Evolutionary conservation across 2,797 vertebrate genomes (phyloP), one percentile per base, ranked within the genome.

Genomic region (Spea hammondii): DNA sequence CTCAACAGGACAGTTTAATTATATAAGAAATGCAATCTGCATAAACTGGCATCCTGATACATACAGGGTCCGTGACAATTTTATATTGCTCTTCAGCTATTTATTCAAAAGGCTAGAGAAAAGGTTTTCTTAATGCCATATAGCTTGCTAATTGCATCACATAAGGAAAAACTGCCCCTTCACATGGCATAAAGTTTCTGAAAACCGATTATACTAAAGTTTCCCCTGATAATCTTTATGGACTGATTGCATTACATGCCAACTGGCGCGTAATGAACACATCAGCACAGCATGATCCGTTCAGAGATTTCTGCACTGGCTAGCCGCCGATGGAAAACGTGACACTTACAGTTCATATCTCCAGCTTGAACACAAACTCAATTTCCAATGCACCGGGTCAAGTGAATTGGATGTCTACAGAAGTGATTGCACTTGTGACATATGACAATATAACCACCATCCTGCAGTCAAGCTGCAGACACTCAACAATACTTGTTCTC

Each of bases 261-360:
- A 32, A 32, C 59, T 9, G 32, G 8, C 4, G 32, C 59, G 17
- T 4, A 51, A 69, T 32, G 65, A 51, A 72, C 65, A 85, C 84
- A 84, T 87, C 53, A 64, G 70, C 68, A 76, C 72, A 84, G 68
- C 65, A 76, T 77, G 87, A 32, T 32, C 32, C 32, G 32, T 32
- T 32, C 84, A 88, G 72, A 55, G 71, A 75, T 71, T 62, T 88
- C 79, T 86, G 13, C 84, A 48, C 83, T 82, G 84, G 76, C 80
- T 11, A 59, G 54, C 71, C 9, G 47, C 64, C 53, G 12, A 10
- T 57, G 55, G 11, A 12, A 57, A 57, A 57, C 3, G 5, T 10
- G 9, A 57, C 5, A 57, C 55, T 57, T 57, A 10, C 5, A 57
- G n/a, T 32, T 62, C 59, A 62, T 62, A 12, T 17, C 6, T 62